Evolutionary conservation across 23 tunicate genomes (phyloP), one percentile per base, ranked within the genome.

Genomic region (Halocynthia aurantium): DNA sequence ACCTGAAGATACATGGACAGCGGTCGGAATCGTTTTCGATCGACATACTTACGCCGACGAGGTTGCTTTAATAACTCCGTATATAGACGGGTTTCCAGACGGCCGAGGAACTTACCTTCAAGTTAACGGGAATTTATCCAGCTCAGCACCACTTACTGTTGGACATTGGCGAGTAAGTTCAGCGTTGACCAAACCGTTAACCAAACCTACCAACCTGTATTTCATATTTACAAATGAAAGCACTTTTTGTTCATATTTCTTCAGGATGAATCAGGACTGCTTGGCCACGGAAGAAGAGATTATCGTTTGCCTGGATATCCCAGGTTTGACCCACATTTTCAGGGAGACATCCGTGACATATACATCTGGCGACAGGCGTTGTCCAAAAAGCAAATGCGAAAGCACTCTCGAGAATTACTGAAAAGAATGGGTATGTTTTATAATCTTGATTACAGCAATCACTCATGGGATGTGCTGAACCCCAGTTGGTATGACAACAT

Each of bases 1-100:
- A 21, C 88, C 88, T 8, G 84, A 78, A 21, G 57, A 88, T 50
- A 72, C 80, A 52, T 88, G 95, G 95, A 84, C 87, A 10, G 78
- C 73, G 13, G 84, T 84, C 12, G 83, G 95, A 53, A 88, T 85
- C 8, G 71, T 80, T 18, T 73, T 88, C 52, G 95, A 88, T 52
- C 78, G 95, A 22, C 71, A 84, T 54, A 78, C 83, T 44, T 88
- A 84, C 81, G 85, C 71, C 13, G 73, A 84, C 79, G 56, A 84
- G 71, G 77, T 88, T 53, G 87, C 88, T 50, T 69, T 63, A 12
- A 72, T 88, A 8, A 85, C 83, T 10, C 85, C 95, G 50, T 88
- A 57, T 58, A 85, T 88, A 15, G 83, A 88, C 57, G 95, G 95
- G 2, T 66, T 83, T 49, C 80, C 84, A 7, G 95, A 88, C 55